Evolutionary conservation across 2,888 invertebrate genomes (phyloP).

Genomic region (Mesochorus sp.): DNA sequence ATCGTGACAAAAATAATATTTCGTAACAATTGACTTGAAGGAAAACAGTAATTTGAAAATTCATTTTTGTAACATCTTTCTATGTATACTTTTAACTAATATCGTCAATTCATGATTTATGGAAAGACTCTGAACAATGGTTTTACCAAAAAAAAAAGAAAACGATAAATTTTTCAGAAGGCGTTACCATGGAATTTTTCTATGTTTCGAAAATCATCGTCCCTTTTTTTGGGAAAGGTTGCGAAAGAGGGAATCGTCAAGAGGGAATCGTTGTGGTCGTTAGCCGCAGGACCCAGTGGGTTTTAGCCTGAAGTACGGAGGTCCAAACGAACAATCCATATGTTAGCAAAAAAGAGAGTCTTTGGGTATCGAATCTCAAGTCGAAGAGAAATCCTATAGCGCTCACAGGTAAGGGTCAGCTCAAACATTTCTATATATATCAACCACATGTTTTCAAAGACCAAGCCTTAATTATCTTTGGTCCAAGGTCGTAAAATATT

Average conservation of each 20-base stretch:
- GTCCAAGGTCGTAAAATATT: conserved; percentile 34
- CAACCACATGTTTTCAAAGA: conserved; percentile 29
- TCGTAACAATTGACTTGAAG: no score
- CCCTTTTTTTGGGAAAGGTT: conserved; percentile 20
- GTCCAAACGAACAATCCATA: conserved; percentile 25
- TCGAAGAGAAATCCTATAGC: conserved; percentile 13
- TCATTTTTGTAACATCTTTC: neutral
- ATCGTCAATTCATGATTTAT: conserved; percentile 5
- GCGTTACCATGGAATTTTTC: conserved; percentile 20
- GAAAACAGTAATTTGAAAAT: neutral
- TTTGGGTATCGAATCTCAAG: conserved; percentile 11
- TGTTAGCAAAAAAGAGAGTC: conserved; percentile 11
- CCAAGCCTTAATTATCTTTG: conserved; percentile 50
- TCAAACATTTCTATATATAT: conserved; percentile 3
- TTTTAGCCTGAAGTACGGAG: conserved; percentile 22
- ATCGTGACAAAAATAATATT: neutral
- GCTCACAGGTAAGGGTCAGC: conserved; percentile 37
- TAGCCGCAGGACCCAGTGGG: conserved; percentile 24
- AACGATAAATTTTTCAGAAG: conserved; percentile 52
- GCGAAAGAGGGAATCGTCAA: conserved; percentile 41
- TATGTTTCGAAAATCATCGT: conserved; percentile 35
- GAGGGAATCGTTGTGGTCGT: conserved; percentile 1
- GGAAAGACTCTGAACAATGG: conserved; percentile 17
- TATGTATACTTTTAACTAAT: conserved; percentile 1
- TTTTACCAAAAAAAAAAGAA: conserved; percentile 12